Evolutionary conservation across 2,797 vertebrate genomes (phyloP), one percentile per base, ranked within the genome.

Genomic region (Aeoliscus strigatus): DNA sequence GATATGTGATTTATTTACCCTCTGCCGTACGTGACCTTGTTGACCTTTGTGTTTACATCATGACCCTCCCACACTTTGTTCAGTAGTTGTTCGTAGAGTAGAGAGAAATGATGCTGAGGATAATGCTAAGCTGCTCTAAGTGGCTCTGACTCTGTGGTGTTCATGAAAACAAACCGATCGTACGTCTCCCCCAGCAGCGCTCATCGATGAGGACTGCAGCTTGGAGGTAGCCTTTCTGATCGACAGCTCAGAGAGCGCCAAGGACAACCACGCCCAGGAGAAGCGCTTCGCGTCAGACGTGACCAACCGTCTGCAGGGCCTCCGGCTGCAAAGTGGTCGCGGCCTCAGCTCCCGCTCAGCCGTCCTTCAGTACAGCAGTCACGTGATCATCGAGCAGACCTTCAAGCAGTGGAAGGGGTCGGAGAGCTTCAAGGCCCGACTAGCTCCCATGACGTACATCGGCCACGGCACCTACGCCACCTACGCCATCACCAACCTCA

Each of bases 401-500:
- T 94, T 94, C 77, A 87, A 69, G 36, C 84, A 91, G 53, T 96
- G 92, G 93, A 74, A 60, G 54, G 89, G 90, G 16, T 69, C 79
- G 0, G 86, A 87, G 9, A 73, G 82, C 48, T 94, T 94, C 78
- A 91, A 89, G 73, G 74, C 88, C 26, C 79, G 54, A 7, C 50
- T 93, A 6, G 42, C 73, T 10, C 86, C 91, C 8, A 88, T 96
- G 9, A 27, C 44, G 1, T 92, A 90, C 66, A 93, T 93, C 9
- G 93, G 93, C 16, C 92, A 94, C 0, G 93, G 92, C 44, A 93
- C 92, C 56, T 94, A 92, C 60, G 90, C 90, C 48, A 93, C 92
- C 32, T 94, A 93, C 0, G 93, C 93, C 60, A 91, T 94, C 74
- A 93, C 91, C 59, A 96, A 96, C 80, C 85, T 96, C 36, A 96